These are phyloP conservation scores for Tetragnatha montana DNA, from an alignment of 2,888 invertebrate genomes.

Conservation along the genomic window DNA sequence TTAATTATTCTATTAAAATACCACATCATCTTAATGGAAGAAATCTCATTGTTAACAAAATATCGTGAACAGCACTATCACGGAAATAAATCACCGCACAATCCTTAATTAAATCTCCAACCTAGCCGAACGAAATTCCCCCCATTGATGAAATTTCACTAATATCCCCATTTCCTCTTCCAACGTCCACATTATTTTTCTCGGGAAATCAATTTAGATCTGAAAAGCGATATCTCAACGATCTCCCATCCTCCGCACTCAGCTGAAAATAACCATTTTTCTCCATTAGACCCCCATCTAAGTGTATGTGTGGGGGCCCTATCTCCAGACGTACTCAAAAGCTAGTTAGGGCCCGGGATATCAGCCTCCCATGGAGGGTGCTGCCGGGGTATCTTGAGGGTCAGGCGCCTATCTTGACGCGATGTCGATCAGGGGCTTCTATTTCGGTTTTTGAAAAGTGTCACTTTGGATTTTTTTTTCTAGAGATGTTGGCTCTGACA, in stretches of 20 bases:
- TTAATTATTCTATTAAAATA: no score
- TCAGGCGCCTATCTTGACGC: no score
- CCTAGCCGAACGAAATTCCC: background rate
- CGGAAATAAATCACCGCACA: background rate
- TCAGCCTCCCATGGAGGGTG: background rate
- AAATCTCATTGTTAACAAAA: no score
- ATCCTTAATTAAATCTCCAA: background rate
- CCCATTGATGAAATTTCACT: background rate
- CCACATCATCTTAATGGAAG: no score
- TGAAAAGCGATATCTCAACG: conserved; percentile 26
- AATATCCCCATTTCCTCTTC: background rate
- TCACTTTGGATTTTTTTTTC: no score
- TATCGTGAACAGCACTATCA: background rate
- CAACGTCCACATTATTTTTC: background rate
- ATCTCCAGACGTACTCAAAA: conserved; percentile 41
- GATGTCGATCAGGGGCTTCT: no score
- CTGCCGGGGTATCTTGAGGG: conserved; percentile 12
- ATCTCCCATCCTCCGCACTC: conserved; percentile 3
- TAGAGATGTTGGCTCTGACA: no score
- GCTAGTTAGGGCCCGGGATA: conserved; percentile 19
- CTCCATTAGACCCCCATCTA: conserved; percentile 29
- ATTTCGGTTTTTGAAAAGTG: no score
- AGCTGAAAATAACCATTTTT: conserved; percentile 36
- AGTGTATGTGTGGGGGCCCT: conserved; percentile 32
- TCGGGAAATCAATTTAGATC: conserved; percentile 47